Base-by-base conservation (phyloP, 2,888 invertebrate species). In the Nemotelus nigrinus region DNA sequence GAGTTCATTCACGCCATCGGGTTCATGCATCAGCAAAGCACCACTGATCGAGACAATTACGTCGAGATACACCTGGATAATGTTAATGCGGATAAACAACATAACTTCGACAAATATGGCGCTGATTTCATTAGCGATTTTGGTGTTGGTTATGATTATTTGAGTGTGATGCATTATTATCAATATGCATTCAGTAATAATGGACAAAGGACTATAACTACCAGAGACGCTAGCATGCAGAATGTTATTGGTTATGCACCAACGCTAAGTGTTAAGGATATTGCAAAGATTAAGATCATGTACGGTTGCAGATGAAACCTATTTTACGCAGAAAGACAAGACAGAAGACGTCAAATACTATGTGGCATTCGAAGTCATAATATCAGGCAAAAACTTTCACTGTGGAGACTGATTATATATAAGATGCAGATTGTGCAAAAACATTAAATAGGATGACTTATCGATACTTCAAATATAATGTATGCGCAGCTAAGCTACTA, bases 101-200 rank as follows among this genome's bases (percentile, higher is more conserved):
- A 86, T 72, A 94, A 94, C 86, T 95, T 94, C 84, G 89, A 89
- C 78, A 94, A 93, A 84, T 89, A 91, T 0, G 88, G 89, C 41
- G 84, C 87, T 3, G 85, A 87, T 2, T 87, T 85, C 25, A 89
- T 91, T 0, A 88, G 90, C 72, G 90, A 90, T 60, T 93, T 89
- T 83, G 92, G 91, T 1, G 89, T 93, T 70, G 86, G 88, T 0
- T 95, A 94, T 82, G 94, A 95, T 84, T 94, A 92, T 84, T 90
- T 90, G 81, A 94, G 94, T 80, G 92, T 95, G 0, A 92, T 95
- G 93, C 94, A 95, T 83, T 95, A 94, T 84, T 91, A 93, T 0
- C 88, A 90, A 43, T 90, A 89, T 50, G 93, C 93, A 0, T 94
- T 94, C 85, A 92, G 93, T 0, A 89, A 84, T 72, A 94, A 94